Evolutionary conservation across 2,888 invertebrate genomes (phyloP).

Genomic region (Pachymerium ferrugineum): DNA sequence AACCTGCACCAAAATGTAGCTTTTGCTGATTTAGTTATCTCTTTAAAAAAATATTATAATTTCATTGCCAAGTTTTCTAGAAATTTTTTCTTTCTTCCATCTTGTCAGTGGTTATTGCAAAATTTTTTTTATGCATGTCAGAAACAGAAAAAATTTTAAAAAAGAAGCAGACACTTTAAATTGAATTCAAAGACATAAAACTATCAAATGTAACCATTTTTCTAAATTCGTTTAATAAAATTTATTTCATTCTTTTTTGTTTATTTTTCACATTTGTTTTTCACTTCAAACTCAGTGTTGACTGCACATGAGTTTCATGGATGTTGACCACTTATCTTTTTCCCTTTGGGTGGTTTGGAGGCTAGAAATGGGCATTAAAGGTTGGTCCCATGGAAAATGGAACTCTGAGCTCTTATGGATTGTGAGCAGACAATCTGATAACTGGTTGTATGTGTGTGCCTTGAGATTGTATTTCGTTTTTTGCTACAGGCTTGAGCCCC

Average conservation of each 20-base stretch:
- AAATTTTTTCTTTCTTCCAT: no score
- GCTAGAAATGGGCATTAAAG: conserved; percentile 3
- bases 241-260: not conserved
- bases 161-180: no score
- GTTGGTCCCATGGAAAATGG: not conserved
- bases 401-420: conserved; percentile 3
- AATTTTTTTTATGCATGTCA: no score
- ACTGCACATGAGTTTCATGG: not conserved
- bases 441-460: not conserved
- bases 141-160: no score
- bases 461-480: conserved; percentile 3
- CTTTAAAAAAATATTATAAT: no score
- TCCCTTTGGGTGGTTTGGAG: not conserved
- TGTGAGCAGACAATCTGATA: conserved; percentile 6
- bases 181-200: no score
- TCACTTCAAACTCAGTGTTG: conserved; percentile 9
- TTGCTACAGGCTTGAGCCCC: not conserved
- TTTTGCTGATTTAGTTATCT: no score
- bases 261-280: not conserved
- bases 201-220: no score
- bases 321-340: not conserved
- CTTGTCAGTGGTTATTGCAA: no score
- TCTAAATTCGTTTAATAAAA: not conserved
- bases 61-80: no score
- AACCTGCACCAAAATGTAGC: no score